Conservation (phyloP, 2,797 vertebrate species). For the Muscicapa striata region DNA sequence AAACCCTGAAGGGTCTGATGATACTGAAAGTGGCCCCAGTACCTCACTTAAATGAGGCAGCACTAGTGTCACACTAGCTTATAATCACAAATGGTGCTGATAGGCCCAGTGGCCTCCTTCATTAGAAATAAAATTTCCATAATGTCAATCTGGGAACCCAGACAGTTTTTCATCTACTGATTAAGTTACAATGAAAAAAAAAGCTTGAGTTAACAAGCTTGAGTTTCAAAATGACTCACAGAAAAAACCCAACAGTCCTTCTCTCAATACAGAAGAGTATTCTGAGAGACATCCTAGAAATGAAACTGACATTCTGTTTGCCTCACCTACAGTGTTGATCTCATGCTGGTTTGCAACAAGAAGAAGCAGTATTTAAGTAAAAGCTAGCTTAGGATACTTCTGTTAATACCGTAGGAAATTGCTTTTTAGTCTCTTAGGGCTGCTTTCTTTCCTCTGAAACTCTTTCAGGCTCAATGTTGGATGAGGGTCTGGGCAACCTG, state of each 20-base stretch:
- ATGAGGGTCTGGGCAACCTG: not conserved
- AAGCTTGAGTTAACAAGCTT: not conserved
- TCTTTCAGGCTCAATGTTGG: not conserved
- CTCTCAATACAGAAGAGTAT: not conserved
- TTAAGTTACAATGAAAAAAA: not conserved
- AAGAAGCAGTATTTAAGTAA: not conserved
- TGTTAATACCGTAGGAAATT: fast-evolving
- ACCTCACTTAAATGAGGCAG: not conserved
- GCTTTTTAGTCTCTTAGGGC: not conserved
- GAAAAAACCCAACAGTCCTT: not conserved
- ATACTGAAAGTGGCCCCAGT: not conserved
- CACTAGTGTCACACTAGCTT: not conserved
- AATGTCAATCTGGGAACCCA: not conserved
- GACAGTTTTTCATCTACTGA: not conserved
- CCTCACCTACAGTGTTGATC: not conserved
- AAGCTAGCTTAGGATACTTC: not conserved
- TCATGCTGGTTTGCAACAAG: not conserved
- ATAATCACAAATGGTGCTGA: not conserved
- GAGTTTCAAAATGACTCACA: not conserved
- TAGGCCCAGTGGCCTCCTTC: not conserved
- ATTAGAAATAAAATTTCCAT: not conserved
- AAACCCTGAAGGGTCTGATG: not conserved
- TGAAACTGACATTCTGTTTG: not conserved
- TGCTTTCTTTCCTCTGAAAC: not conserved
- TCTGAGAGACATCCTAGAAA: not conserved